A percentile compares a stretch with the other conserved stretches of the same genome.
Conservation (phyloP, 2,888 invertebrate species). For the Oasisia sp. region DNA sequence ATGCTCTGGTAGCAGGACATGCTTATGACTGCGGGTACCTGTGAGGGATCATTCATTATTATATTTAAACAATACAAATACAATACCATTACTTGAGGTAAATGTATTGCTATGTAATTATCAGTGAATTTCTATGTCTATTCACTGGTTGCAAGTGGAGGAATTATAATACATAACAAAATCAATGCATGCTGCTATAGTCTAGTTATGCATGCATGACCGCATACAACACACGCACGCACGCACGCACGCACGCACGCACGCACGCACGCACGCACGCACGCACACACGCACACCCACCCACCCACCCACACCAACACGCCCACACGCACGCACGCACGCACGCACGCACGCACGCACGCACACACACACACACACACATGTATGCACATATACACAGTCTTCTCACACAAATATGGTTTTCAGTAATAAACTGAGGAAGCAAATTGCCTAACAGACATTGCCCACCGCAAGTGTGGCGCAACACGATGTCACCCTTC, state of each 20-base stretch:
- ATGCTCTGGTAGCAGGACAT: conserved; percentile 51
- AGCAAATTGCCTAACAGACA: not conserved
- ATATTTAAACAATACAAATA: not conserved
- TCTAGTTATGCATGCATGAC: no score
- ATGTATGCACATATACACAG: no score
- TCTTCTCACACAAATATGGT: not conserved
- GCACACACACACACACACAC: no score
- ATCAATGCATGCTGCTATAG: no score
- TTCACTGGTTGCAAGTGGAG: not conserved
- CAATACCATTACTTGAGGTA: not conserved
- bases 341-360: no score
- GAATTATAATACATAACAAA: not conserved
- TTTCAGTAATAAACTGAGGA: not conserved
- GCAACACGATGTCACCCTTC: not conserved
- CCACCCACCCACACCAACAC: no score
- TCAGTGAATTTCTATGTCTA: not conserved
- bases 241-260: no score
- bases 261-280: no score
- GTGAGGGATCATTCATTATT: not conserved
- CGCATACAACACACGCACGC: no score
- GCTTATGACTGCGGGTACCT: conserved; percentile 50
- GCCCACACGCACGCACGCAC: no score
- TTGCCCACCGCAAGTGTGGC: no score
- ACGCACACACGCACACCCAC: no score
- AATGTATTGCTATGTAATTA: not conserved